phyloP scores from a whole-genome alignment of 2,113 vertebrate genomes.

The Atrichornis clamosus region DNA sequence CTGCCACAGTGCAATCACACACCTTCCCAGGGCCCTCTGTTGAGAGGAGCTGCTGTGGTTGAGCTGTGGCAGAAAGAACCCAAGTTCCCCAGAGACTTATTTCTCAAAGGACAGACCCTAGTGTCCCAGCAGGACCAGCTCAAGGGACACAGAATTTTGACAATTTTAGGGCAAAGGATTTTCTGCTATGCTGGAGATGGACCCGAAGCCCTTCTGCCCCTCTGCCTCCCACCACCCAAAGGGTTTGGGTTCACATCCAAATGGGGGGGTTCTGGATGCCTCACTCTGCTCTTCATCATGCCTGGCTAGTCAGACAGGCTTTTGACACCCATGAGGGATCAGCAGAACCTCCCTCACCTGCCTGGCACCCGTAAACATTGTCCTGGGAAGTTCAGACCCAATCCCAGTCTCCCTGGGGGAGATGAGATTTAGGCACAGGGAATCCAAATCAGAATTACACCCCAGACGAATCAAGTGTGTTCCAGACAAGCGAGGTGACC shows the following conservation, averaged over 20 bases:
- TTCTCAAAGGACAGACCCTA: background rate
- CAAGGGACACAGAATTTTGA: fast-evolving
- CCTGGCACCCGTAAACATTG: background rate
- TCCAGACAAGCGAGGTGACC: background rate
- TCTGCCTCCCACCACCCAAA: background rate
- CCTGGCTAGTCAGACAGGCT: background rate
- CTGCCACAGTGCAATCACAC: background rate
- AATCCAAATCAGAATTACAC: background rate
- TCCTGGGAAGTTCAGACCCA: background rate
- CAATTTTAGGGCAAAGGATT: background rate
- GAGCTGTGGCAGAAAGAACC: background rate
- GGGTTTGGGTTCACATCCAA: background rate
- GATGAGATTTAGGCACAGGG: background rate
- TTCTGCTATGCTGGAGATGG: background rate
- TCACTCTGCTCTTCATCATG: background rate
- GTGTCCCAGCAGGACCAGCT: background rate
- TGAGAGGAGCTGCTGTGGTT: background rate
- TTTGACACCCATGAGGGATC: background rate
- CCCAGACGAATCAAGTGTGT: background rate
- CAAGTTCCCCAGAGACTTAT: background rate
- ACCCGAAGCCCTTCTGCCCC: background rate
- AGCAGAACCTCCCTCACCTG: fast-evolving
- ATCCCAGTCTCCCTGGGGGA: background rate
- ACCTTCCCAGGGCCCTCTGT: background rate
- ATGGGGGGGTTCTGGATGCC: background rate